phyloP scores from a whole-genome alignment of 2,797 vertebrate genomes.

The Enoplosus armatus region DNA sequence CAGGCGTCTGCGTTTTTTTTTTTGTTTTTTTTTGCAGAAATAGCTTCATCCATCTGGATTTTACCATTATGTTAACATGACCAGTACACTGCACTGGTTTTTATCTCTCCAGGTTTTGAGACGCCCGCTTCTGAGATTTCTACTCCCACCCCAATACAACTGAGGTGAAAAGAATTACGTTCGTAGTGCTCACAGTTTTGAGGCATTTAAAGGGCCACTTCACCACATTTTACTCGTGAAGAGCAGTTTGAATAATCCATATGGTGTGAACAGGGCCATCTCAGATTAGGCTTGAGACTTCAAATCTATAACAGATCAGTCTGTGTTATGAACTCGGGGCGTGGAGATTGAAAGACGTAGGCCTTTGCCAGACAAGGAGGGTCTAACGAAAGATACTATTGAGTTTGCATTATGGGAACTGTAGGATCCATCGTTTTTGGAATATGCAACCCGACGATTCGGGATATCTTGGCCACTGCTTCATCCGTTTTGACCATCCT shows the following conservation, averaged over 20 bases:
- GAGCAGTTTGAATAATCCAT: neutral
- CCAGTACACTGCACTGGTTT: neutral
- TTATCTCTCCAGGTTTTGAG: neutral
- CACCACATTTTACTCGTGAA: neutral
- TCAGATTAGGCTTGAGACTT: neutral
- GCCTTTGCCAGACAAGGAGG: too few species aligned
- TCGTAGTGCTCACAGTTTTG: neutral
- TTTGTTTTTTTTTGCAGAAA: too few species aligned
- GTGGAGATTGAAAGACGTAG: too few species aligned
- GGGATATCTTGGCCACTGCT: neutral
- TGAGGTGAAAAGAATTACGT: neutral
- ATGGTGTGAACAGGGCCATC: neutral
- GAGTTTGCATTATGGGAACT: neutral
- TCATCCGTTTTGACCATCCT: neutral
- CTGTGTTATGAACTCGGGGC: too few species aligned
- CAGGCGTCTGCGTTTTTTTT: neutral
- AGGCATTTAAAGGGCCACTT: slow-evolving; percentile 1
- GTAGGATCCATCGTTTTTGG: neutral
- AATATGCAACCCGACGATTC: neutral
- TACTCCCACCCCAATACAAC: neutral
- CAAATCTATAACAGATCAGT: neutral
- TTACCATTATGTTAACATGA: neutral
- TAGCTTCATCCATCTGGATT: neutral
- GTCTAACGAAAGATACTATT: neutral
- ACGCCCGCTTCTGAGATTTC: neutral